Evolutionary conservation across 2,113 vertebrate genomes (phyloP), one percentile per base, ranked within the genome.

Genomic region (Aegotheles bennettii): DNA sequence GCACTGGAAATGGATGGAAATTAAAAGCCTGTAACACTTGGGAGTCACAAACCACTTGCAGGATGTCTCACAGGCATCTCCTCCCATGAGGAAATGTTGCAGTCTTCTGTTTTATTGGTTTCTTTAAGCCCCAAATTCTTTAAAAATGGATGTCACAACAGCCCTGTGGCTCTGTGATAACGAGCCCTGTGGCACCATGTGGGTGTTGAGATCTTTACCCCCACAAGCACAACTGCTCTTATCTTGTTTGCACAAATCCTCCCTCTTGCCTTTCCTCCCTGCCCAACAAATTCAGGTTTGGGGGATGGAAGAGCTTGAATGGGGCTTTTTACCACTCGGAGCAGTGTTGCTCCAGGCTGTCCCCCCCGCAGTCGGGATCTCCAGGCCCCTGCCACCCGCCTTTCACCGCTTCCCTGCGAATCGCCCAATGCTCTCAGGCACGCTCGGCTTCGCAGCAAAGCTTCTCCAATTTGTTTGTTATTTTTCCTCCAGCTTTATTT

Each of bases 171-270:
- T 70, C 54, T 73, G 36, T 28, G 25, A 16, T 60, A 74, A 40
- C 0, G 4, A 75, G 6, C 0, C 0, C 45, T 42, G 23, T 24
- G 64, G 13, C 42, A 70, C 29, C 28, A 10, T 43, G 42, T 0
- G 5, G 26, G 3, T 31, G 4, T 20, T 56, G 51, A 38, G 36
- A n/a, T 64, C 31, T 82, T 85, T 53, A 60, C 7, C 51, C 12
- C 19, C 5, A 14, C 21, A 70, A 53, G 28, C 16, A 31, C 14
- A 69, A 38, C 28, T 53, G 19, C 47, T 81, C 25, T 20, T 8
- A 11, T 80, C 45, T 61, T 4, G 0, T 75, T 63, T 1, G 0
- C 28, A 16, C 3, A 16, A 9, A 16, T 40, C 6, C 14, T 87
- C 19, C 42, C 57, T 80, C 42, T 42, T 68, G 6, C 7, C 67